Conservation (phyloP, 2,113 vertebrate genomes). For the Heloderma charlesbogerti region DNA sequence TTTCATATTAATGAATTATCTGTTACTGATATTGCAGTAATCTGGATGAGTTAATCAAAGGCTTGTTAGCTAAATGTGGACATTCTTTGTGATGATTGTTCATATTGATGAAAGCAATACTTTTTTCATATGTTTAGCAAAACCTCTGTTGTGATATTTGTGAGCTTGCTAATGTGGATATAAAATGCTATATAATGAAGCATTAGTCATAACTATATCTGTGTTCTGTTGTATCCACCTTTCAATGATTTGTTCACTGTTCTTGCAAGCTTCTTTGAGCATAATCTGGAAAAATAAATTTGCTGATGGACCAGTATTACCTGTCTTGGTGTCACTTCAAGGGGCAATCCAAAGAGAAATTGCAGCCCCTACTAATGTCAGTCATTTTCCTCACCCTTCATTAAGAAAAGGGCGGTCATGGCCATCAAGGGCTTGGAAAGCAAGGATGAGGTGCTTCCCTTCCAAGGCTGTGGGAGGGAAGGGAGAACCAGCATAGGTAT, state of each 20-base stretch:
- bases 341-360: no score
- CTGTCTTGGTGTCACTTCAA: no score
- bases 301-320: no score
- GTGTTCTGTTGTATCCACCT: no score
- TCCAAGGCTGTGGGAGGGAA: neutral
- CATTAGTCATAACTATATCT: no score
- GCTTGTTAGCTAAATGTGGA: neutral
- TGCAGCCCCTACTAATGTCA: no score
- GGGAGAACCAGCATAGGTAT: neutral
- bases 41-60: neutral
- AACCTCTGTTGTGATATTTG: neutral
- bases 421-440: neutral
- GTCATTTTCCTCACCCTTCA: no score
- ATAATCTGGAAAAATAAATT: no score
- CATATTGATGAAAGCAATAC: neutral
- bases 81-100: neutral
- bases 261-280: no score
- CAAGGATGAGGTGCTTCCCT: no score
- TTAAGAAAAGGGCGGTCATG: neutral
- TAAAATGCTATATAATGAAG: neutral
- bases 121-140: neutral
- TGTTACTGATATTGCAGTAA: neutral
- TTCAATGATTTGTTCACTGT: no score
- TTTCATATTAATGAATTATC: neutral
- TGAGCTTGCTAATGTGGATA: neutral